These are phyloP conservation scores for Silvanus unidentatus DNA, from an alignment of 2,888 invertebrate genomes.

Conservation along the genomic window DNA sequence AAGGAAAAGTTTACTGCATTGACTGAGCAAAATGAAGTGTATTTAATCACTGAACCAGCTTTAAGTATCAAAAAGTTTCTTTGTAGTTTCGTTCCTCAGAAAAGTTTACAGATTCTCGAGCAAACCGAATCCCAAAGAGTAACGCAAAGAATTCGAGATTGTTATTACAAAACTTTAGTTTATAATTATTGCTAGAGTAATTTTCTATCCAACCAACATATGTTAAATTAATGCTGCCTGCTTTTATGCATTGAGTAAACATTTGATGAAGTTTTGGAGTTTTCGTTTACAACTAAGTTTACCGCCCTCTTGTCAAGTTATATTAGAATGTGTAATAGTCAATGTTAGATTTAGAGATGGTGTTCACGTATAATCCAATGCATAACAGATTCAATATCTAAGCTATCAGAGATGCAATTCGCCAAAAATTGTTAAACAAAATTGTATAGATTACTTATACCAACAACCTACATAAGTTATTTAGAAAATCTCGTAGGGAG, in stretches of 20 bases:
- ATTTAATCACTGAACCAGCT: constrained; percentile 26
- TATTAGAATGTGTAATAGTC: no score
- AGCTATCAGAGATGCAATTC: no score
- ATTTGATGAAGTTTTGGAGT: constrained; percentile 4
- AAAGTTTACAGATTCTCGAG: constrained; percentile 20
- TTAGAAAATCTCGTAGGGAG: no score
- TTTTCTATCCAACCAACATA: not conserved
- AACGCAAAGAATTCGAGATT: constrained; percentile 9
- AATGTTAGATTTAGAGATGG: no score
- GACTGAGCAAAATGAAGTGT: constrained; percentile 15
- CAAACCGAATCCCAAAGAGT: constrained; percentile 9
- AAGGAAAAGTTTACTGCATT: constrained; percentile 1
- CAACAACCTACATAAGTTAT: no score
- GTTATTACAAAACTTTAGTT: constrained; percentile 5
- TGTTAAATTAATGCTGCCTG: constrained; percentile 2
- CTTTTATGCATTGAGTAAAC: constrained; percentile 1
- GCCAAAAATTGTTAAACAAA: no score
- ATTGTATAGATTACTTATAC: no score
- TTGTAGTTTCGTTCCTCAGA: constrained; percentile 17
- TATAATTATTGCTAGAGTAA: constrained; percentile 3
- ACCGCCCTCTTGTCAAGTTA: no score
- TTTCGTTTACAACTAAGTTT: no score
- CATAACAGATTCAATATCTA: no score
- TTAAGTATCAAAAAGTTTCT: constrained; percentile 25
- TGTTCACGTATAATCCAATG: no score